Base-by-base conservation (phyloP, 2,113 vertebrate genomes). In the Protobothrops mucrosquamatus region DNA sequence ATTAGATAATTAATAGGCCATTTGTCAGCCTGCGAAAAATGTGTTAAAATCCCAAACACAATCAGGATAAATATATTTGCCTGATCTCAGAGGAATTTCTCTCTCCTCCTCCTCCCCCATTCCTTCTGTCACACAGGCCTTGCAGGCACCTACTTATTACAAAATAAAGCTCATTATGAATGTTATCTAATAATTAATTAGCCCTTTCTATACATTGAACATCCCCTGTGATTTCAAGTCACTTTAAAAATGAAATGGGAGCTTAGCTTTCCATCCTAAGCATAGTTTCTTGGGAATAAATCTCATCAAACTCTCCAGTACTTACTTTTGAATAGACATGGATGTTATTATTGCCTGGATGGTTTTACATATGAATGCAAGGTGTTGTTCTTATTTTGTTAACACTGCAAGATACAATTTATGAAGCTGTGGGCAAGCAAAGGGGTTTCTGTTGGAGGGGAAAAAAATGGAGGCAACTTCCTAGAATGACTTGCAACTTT, bases 1-100 rank as follows among this genome's bases (percentile, higher is more conserved):
- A 99, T 99, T 99, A 99, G 99, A 99, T 99, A 99, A 99, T 99
- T 99, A 99, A 99, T 99, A 99, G 99, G 98, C 98, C 99, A 99
- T 99, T 99, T 99, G 99, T 99, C 99, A 99, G 98, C 98, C 98
- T 98, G 98, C 98, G 98, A 98, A 98, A 98, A 99, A 99, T 98
- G 98, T 98, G 98, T 98, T 99, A 98, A 99, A 99, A 98, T 99
- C 98, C 98, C 96, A 97, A 98, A 98, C 97, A 98, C 98, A 98
- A 98, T 98, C 98, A 98, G 98, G 98, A 98, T 98, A 98, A 98
- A 99, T 98, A 98, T 98, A 98, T 98, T 98, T 97, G 97, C 97
- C 96, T 93, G 95, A 97, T 98, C 97, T 98, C 98, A 97, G 97
- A 98, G 97, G 97, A 97, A 43, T 81, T 43, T 81, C 18, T 81